Base-by-base conservation (phyloP, 2,797 vertebrate genomes). In the Premnoplex brunnescens region DNA sequence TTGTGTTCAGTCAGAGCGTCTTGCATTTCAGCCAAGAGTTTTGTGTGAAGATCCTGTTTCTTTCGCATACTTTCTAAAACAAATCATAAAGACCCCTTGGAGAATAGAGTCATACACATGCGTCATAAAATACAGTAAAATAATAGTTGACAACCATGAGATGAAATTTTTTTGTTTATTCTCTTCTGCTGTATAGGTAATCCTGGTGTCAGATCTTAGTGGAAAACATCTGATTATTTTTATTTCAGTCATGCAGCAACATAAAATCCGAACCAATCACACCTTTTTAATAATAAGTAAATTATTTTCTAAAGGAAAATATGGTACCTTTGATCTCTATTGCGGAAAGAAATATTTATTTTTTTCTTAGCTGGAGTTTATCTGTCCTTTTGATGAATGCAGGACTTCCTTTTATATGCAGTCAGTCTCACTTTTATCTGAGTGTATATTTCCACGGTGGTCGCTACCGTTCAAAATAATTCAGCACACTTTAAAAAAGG, bases 181-280 rank as follows among this genome's bases (percentile, higher is more conserved):
- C 41, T 66, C 23, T 85, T 92, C 37, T 94, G 55, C 71, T 67
- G 8, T 55, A 43, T 80, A 82, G 80, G 88, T 91, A 91, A 88
- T 91, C 60, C 52, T n/a, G 52, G 67, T 87, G 76, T 95, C 94
- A 97, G 85, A 88, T 96, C 84, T 91, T 83, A 93, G 93, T 90
- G 59, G 88, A 83, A 95, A 96, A 91, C 85, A 71, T 90, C 63
- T 44, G 49, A 92, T 93, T 83, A n/a, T 96, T 91, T 97, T 63
- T 94, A 91, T 97, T 94, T 81, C 73, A 93, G 88, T 87, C 71
- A 91, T 19, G 1, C 39, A 91, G 62, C 64, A 87, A 20, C 37
- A 36, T 86, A 71, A 85, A 85, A 91, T 74, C 67, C 3, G 4
- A 87, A 81, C 52, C 51, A 71, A 24, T 79, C 22, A 28, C 39